Percentiles rank a stretch among this genome's conserved stretches.
These are phyloP conservation scores for Porites evermanni DNA, from an alignment of 92 coral and sea anemone species.

Conservation along the genomic window DNA sequence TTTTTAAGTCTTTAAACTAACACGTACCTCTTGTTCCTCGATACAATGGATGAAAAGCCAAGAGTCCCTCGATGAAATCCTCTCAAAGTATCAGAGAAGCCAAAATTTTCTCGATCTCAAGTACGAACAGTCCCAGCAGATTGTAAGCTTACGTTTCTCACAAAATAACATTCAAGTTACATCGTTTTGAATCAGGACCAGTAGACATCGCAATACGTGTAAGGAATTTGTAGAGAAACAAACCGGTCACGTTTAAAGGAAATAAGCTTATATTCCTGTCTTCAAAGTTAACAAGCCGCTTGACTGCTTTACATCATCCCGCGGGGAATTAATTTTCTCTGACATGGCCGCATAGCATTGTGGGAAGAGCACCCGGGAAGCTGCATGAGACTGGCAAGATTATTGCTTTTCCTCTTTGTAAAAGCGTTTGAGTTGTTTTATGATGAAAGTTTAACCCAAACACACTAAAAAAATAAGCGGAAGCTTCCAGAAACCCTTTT, in stretches of 20 bases:
- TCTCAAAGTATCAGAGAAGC: background rate
- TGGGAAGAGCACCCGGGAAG: background rate
- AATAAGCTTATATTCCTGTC: slow-evolving; percentile 24
- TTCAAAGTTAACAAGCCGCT: slow-evolving; percentile 17
- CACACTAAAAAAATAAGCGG: background rate
- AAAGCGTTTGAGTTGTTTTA: background rate
- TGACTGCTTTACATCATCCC: background rate
- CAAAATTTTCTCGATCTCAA: background rate
- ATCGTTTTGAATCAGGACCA: slow-evolving; percentile 1
- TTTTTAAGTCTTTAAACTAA: background rate
- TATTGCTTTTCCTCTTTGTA: background rate
- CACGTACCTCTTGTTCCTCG: slow-evolving; percentile 31
- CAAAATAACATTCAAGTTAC: slow-evolving; percentile 1
- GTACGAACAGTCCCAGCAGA: background rate
- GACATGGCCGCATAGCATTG: slow-evolving; percentile 22
- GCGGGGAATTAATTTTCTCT: background rate
- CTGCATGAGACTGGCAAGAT: background rate
- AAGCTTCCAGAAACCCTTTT: background rate
- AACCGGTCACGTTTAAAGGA: slow-evolving; percentile 46
- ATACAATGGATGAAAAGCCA: background rate
- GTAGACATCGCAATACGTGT: background rate
- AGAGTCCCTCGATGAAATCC: background rate
- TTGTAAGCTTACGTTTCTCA: background rate
- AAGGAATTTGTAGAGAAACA: background rate
- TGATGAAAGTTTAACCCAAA: background rate